phyloP scores from a whole-genome alignment of 2,113 vertebrate species.

The Rattus rattus region DNA sequence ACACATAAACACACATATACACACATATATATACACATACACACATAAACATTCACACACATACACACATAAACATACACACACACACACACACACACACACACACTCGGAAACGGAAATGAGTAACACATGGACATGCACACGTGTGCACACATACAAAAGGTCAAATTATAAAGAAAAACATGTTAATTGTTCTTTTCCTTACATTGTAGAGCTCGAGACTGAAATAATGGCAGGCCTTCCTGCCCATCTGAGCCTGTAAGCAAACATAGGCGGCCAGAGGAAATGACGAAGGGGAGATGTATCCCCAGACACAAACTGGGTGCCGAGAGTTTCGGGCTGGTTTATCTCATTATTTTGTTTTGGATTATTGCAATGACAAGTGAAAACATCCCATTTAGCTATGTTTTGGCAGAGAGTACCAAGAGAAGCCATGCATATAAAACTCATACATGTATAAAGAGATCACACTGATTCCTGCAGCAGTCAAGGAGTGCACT shows the following conservation, averaged over 20 bases:
- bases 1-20: not conserved
- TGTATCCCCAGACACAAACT: not conserved
- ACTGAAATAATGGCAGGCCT: not conserved
- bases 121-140: too few species aligned
- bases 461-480: not conserved
- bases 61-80: too few species aligned
- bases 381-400: slow-evolving; percentile 40
- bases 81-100: not conserved
- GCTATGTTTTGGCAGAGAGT: slow-evolving; percentile 23
- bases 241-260: not conserved
- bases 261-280: not conserved
- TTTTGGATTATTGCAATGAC: slow-evolving; percentile 11
- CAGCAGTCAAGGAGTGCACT: not conserved
- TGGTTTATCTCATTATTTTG: slow-evolving; percentile 46
- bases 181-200: not conserved
- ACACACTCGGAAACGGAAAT: not conserved
- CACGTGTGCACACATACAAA: not conserved
- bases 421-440: slow-evolving; percentile 43
- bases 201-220: not conserved
- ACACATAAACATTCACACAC: not conserved
- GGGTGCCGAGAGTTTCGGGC: not conserved
- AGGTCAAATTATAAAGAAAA: not conserved
- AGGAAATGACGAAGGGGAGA: not conserved
- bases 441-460: slow-evolving; percentile 20
- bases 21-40: too few species aligned